phyloP scores from a whole-genome alignment of 1,140 invertebrate species.

The Neodiprion pinetum region DNA sequence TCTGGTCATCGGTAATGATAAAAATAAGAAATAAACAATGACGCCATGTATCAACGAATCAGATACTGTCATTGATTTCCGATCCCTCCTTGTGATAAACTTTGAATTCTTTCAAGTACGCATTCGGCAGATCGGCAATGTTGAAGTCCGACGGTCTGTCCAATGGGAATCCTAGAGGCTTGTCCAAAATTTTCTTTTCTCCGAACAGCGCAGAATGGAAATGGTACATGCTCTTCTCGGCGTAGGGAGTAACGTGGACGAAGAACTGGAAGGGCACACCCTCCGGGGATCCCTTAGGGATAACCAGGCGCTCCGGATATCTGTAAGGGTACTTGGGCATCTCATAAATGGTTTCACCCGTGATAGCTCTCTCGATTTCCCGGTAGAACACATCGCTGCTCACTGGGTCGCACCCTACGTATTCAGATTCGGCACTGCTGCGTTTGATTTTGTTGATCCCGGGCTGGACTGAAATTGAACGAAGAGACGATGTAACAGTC shows the following conservation, averaged over 20 bases:
- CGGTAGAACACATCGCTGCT: slow-evolving; percentile 65
- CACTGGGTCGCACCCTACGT: slow-evolving; percentile 57
- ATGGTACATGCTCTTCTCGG: slow-evolving; percentile 38
- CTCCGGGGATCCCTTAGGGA: slow-evolving; percentile 56
- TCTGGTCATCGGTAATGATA: no score
- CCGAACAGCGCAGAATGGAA: slow-evolving; percentile 46
- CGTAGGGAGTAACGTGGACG: slow-evolving; percentile 53
- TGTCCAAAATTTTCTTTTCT: slow-evolving; percentile 58
- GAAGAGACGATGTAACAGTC: slow-evolving; percentile 11
- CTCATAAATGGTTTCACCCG: slow-evolving; percentile 53
- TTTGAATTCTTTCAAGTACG: slow-evolving; percentile 53
- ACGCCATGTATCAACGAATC: no score
- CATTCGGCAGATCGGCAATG: slow-evolving; percentile 54
- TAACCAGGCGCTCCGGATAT: slow-evolving; percentile 54
- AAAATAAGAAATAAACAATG: no score
- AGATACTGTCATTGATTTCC: background rate
- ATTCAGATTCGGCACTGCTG: slow-evolving; percentile 52
- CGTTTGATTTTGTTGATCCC: slow-evolving; percentile 58
- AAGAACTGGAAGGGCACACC: slow-evolving; percentile 60
- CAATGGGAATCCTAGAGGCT: slow-evolving; percentile 72
- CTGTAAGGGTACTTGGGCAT: slow-evolving; percentile 44
- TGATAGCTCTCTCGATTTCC: slow-evolving; percentile 49
- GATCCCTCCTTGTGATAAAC: slow-evolving; percentile 44
- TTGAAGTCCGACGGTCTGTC: slow-evolving; percentile 61
- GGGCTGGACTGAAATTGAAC: slow-evolving; percentile 50